A percentile compares a stretch with the other conserved stretches of the same genome.
These are phyloP conservation scores for Acanthis flammea DNA, from an alignment of 2,797 vertebrate genomes.

Conservation along the genomic window DNA sequence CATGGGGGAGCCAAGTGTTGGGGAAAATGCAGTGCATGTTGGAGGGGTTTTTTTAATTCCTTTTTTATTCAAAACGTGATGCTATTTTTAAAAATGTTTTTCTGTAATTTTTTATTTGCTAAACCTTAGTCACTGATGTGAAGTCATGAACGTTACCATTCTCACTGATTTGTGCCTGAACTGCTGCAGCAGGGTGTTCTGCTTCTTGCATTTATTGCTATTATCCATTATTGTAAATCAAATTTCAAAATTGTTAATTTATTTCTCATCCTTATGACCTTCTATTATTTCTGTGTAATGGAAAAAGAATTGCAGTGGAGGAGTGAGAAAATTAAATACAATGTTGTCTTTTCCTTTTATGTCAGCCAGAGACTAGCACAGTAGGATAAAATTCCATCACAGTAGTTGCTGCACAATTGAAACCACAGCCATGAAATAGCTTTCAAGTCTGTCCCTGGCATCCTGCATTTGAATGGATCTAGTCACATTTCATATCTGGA, in stretches of 20 bases:
- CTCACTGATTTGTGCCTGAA: neutral
- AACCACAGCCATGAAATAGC: slow-evolving; percentile 45
- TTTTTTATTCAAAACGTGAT: neutral
- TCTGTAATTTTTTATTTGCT: neutral
- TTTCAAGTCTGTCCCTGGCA: neutral
- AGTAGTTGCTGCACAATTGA: neutral
- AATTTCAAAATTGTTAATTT: neutral
- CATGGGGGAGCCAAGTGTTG: neutral
- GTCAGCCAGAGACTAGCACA: neutral
- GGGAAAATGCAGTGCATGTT: neutral
- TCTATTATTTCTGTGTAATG: slow-evolving; percentile 6
- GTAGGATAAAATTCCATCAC: slow-evolving; percentile 18
- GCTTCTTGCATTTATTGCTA: neutral
- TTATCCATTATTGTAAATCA: slow-evolving; percentile 2
- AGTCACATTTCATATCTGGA: neutral
- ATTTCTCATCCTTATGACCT: neutral
- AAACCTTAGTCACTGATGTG: neutral
- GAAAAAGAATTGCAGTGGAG: slow-evolving; percentile 9
- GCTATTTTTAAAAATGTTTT: neutral
- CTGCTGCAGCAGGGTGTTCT: neutral
- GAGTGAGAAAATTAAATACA: slow-evolving; percentile 31
- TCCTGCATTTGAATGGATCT: neutral
- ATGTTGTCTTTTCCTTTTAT: neutral
- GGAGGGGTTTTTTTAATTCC: neutral
- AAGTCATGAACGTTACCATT: neutral